A percentile compares a stretch with the other conserved stretches of the same genome.
Evolutionary conservation across 1,140 invertebrate genomes (phyloP).

Genomic region (Yoshiicerus persimilis): DNA sequence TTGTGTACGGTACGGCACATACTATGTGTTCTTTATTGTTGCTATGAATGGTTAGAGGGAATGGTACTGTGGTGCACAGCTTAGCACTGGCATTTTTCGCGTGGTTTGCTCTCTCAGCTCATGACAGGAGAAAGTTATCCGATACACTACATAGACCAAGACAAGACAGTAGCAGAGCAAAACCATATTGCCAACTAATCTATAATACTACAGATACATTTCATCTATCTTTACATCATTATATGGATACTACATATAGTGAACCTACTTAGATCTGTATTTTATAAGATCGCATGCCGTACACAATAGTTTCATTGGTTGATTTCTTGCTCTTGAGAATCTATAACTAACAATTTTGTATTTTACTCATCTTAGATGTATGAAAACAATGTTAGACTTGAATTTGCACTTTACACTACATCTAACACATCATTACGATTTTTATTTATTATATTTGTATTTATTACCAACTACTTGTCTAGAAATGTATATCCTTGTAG

Average conservation of each 20-base stretch:
- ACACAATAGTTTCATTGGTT: neutral
- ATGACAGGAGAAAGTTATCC: conserved; percentile 27
- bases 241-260: neutral
- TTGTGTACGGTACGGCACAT: neutral
- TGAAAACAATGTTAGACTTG: neutral
- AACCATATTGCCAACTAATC: neutral
- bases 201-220: neutral
- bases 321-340: too few relatives aligned
- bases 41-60: neutral
- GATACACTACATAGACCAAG: conserved; percentile 5
- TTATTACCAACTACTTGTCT: neutral
- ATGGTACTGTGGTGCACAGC: neutral
- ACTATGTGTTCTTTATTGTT: neutral
- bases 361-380: neutral
- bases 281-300: neutral
- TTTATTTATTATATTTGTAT: neutral
- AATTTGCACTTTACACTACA: neutral
- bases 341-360: neutral
- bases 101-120: conserved; percentile 21
- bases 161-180: conserved; percentile 1
- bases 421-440: neutral
- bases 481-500: neutral
- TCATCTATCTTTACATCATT: neutral
- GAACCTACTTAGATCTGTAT: neutral
- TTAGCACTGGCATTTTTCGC: neutral